Percentiles rank a stretch among this genome's conserved stretches.
These are phyloP conservation scores for Pachycephala philippinensis DNA, from an alignment of 2,113 vertebrate genomes.

Conservation along the genomic window DNA sequence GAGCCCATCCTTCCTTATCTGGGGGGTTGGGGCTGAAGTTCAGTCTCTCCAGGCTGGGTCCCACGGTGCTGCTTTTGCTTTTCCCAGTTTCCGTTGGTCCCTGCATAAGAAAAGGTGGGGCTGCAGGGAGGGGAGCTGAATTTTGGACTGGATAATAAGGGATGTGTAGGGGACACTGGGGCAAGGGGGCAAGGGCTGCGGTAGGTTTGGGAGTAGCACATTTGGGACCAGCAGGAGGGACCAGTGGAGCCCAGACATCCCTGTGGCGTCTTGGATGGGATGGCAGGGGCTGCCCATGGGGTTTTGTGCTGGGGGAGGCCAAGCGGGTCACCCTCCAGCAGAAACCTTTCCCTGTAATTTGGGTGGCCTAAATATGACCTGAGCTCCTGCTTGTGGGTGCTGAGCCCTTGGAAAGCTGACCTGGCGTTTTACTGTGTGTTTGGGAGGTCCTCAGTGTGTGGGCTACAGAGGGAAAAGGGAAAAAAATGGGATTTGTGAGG, in stretches of 20 bases:
- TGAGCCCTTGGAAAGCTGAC: background rate
- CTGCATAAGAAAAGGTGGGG: background rate
- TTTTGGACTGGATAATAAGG: background rate
- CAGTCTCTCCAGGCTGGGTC: accelerated
- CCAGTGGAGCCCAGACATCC: accelerated
- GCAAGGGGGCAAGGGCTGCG: background rate
- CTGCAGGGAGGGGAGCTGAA: background rate
- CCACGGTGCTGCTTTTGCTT: background rate
- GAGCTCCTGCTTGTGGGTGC: background rate
- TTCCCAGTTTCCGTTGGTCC: background rate
- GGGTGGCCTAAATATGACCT: constrained; percentile 12
- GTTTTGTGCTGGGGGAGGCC: background rate
- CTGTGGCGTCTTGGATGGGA: accelerated
- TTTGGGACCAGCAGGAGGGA: background rate
- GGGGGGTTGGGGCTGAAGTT: background rate
- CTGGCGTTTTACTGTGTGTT: background rate
- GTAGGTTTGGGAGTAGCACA: background rate
- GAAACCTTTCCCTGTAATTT: constrained; percentile 32
- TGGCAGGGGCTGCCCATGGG: background rate
- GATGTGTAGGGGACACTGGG: background rate
- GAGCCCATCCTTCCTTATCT: background rate
- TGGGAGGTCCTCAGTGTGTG: constrained; percentile 59
- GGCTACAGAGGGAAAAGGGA: background rate
- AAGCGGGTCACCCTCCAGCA: background rate
- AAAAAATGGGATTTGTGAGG: background rate